Base-by-base conservation (phyloP, 2,888 invertebrate species). In the Parnassius glacialis region DNA sequence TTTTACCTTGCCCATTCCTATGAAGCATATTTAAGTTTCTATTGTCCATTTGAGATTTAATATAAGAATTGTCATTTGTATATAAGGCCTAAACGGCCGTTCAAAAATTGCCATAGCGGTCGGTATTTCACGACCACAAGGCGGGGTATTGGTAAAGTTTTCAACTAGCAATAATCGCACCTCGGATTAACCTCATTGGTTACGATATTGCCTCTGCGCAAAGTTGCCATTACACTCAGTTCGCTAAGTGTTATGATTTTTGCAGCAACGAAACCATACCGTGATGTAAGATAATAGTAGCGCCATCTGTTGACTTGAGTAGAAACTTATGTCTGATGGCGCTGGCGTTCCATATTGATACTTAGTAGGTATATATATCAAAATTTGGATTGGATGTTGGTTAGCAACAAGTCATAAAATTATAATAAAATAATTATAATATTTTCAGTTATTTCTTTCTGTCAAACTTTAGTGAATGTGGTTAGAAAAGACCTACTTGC, bases 131-230 rank as follows among this genome's bases (percentile, higher is more conserved):
- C 95, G 94, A 94, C 95, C 94, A 92, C 95, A 92, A 90, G 95
- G 95, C 95, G 95, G 95, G 95, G 95, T 96, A 96, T 96, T 96
- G 96, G 96, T 95, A 95, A 95, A 96, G 95, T 96, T 96, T 96
- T 96, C 95, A 96, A 96, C 95, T 96, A 96, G 96, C 96, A 96
- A 96, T 95, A 95, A 95, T 95, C 95, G 94, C 95, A 95, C 94
- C 95, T 95, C 95, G 94, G 95, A 55, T 93, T 90, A 92, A 94
- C 95, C 94, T 95, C 95, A 95, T 95, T 92, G 95, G 95, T 95
- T 95, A 95, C 95, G 95, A 95, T 95, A 95, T 94, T 94, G 95
- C 95, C 95, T 93, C 96, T 96, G 96, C 96, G 96, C 96, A 96
- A 95, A 64, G 63, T 64, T 64, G 61, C 1, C 25, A 10, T 47